These are phyloP conservation scores for Hymenopus coronatus DNA, from an alignment of 2,888 invertebrate species.

Conservation along the genomic window DNA sequence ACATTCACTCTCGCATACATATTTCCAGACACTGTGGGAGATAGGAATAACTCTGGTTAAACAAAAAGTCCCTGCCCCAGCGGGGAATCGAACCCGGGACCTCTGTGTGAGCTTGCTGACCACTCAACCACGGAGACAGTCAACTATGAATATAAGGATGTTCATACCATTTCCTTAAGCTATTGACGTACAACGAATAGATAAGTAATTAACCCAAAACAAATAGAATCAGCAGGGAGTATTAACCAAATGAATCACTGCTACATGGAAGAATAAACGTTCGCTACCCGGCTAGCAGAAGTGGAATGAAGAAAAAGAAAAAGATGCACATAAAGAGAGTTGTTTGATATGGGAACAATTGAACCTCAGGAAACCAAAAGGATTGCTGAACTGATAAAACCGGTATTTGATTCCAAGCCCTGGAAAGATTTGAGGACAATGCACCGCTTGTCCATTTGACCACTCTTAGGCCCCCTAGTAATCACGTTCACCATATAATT, in stretches of 20 bases:
- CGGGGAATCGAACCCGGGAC: too few relatives aligned
- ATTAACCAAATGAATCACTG: not conserved
- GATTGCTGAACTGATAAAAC: not conserved
- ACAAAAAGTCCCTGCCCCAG: too few relatives aligned
- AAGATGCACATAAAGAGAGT: not conserved
- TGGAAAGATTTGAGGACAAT: not conserved
- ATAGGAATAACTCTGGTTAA: too few relatives aligned
- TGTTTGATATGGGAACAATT: not conserved
- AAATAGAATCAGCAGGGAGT: not conserved
- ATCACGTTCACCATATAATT: not conserved
- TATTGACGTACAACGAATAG: too few relatives aligned
- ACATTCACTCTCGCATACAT: too few relatives aligned
- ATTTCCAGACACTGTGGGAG: too few relatives aligned
- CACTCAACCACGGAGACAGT: too few relatives aligned
- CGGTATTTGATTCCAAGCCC: not conserved
- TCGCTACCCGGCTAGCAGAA: not conserved
- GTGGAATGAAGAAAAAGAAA: not conserved
- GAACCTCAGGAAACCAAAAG: not conserved
- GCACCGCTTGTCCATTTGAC: not conserved
- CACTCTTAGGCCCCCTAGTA: not conserved
- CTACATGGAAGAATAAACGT: not conserved
- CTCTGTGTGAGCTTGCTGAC: too few relatives aligned
- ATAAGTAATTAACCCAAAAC: not conserved
- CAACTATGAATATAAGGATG: too few relatives aligned
- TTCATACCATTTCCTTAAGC: too few relatives aligned